A percentile compares a stretch with the other conserved stretches of the same genome.
Evolutionary conservation across 2,113 vertebrate species (phyloP).

Genomic region (Corythornis vintsioides): DNA sequence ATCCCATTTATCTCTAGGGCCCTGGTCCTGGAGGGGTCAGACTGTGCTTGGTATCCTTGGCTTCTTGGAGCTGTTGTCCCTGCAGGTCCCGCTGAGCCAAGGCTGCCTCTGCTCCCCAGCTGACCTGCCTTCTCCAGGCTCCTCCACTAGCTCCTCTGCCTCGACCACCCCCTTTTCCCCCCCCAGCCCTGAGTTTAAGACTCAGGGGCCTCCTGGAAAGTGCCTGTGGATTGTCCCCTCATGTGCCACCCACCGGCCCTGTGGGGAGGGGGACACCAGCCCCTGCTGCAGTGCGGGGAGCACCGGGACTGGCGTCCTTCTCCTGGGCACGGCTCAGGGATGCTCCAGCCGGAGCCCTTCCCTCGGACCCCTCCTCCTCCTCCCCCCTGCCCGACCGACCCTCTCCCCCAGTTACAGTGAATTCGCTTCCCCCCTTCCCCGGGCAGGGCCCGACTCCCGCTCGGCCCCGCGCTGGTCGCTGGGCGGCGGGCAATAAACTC

Average conservation of each 20-base stretch:
- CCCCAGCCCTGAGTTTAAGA: background rate
- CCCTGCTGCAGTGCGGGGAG: background rate
- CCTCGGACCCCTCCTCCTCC: background rate
- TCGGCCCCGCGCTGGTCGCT: background rate
- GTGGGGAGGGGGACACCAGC: background rate
- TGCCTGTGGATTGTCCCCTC: background rate
- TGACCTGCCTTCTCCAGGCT: background rate
- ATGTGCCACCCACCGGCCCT: background rate
- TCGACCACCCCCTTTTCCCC: background rate
- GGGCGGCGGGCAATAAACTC: background rate
- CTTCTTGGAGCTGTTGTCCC: background rate
- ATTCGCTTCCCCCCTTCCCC: background rate
- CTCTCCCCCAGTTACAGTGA: background rate
- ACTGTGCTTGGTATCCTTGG: too few relatives aligned
- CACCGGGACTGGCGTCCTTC: background rate
- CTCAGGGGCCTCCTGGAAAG: background rate
- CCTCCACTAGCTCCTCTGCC: background rate
- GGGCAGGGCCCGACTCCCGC: background rate
- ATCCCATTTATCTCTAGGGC: fast-evolving
- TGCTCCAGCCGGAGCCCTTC: background rate
- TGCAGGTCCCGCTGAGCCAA: background rate
- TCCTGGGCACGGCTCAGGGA: background rate
- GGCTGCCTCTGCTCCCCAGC: background rate
- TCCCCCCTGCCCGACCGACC: background rate
- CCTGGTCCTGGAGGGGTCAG: background rate